Base-by-base conservation (phyloP, 2,797 vertebrate genomes). In the Pyrocephalus nanus region DNA sequence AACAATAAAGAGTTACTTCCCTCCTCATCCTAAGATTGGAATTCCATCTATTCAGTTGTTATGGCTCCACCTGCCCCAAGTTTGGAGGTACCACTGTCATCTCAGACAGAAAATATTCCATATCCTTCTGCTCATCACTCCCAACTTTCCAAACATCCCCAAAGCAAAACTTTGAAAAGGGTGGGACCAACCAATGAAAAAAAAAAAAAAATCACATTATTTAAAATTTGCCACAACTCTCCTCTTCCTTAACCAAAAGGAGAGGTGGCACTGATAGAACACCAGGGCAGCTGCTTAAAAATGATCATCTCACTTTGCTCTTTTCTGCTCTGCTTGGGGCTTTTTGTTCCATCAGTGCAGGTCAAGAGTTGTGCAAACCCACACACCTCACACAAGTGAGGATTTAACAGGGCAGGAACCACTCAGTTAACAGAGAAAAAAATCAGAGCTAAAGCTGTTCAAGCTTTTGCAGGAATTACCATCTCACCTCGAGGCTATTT, bases 401-500 rank as follows among this genome's bases (percentile, higher is more conserved):
- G 53, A 32, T 38, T 79, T 29, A 67, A 38, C 34, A 57, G 25
- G 58, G 57, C 6, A 62, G 45, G 12, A 86, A 51, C 38, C 51
- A 15, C 5, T 50, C 74, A 61, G 36, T 5, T 54, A 29, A 27
- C 36, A 78, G 65, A 60, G 57, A 58, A 72, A 51, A 51, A 72
- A 65, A 47, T 48, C 48, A 76, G 80, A 86, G 84, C 70, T 85
- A 65, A 64, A 73, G 61, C 65, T 69, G 84, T 66, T 67, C 51
- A 70, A 92, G 61, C 11, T 81, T 74, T 88, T 45, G 30, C 20
- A 83, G 65, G 36, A 90, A 86, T 57, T 61, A 67, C 83, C 72
- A 69, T 81, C 74, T 90, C 86, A 77, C 86, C 74, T 84, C 78
- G 76, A 67, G 65, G 60, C 86, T 86, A 93, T 82, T 88, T 66